phyloP scores from a whole-genome alignment of 1,140 invertebrate genomes.

The Temnothorax nylanderi region DNA sequence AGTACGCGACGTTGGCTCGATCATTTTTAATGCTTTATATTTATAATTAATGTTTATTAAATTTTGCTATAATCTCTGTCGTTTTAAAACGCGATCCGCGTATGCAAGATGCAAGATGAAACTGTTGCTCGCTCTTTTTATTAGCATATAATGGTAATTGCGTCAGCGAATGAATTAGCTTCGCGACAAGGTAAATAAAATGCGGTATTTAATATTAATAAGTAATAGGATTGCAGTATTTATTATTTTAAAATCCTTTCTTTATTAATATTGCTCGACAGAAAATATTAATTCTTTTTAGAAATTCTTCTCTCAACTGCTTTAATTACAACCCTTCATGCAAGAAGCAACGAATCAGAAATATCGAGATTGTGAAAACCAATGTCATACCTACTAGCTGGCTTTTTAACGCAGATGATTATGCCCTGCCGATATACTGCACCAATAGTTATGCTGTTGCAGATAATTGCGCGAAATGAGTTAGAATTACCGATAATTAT shows the following conservation, averaged over 20 bases:
- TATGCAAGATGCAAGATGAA: neutral
- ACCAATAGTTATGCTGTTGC: neutral
- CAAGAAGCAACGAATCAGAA: neutral
- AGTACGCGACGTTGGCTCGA: neutral
- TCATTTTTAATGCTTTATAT: neutral
- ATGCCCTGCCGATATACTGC: neutral
- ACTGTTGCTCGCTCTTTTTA: neutral
- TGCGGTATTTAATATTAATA: neutral
- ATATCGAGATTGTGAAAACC: neutral
- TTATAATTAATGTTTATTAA: neutral
- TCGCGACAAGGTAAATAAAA: neutral
- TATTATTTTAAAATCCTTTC: neutral
- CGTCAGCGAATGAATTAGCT: neutral
- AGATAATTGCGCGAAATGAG: slow-evolving; percentile 27
- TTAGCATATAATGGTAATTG: neutral
- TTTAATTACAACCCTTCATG: neutral
- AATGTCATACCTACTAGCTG: slow-evolving; percentile 16
- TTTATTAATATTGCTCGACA: neutral
- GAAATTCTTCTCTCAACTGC: neutral
- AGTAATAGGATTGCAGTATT: neutral
- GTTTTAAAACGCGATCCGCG: neutral
- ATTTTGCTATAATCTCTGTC: neutral
- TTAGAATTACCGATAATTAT: slow-evolving; percentile 53
- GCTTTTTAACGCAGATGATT: slow-evolving; percentile 11
- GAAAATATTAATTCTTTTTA: slow-evolving; percentile 1